Percentiles rank a stretch among this genome's conserved stretches.
These are phyloP conservation scores for Euthynnus affinis DNA, from an alignment of 2,797 vertebrate genomes.

Conservation along the genomic window DNA sequence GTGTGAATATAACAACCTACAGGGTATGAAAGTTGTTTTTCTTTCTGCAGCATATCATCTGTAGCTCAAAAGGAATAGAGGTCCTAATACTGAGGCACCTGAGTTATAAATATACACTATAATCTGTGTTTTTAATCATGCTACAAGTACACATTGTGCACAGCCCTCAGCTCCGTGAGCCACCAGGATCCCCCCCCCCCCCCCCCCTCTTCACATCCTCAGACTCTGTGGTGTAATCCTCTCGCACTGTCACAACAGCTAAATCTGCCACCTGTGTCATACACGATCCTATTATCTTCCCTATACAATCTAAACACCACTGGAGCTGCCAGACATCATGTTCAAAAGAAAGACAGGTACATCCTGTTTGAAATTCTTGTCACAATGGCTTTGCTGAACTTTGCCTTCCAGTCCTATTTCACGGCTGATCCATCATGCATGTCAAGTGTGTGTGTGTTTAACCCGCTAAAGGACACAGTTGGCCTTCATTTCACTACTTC, in stretches of 20 bases:
- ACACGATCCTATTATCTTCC: slow-evolving; percentile 61
- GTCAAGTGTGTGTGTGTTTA: slow-evolving; percentile 74
- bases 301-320: slow-evolving; percentile 52
- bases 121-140: slow-evolving; percentile 58
- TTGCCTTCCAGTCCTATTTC: slow-evolving; percentile 75
- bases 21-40: slow-evolving; percentile 8
- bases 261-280: slow-evolving; percentile 66
- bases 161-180: slow-evolving; percentile 44
- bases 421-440: slow-evolving; percentile 73
- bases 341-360: slow-evolving; percentile 56
- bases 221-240: slow-evolving; percentile 52
- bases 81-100: neutral
- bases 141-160: slow-evolving; percentile 19
- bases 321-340: slow-evolving; percentile 55
- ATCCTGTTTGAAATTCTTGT: slow-evolving; percentile 72
- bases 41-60: neutral
- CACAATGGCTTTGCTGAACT: slow-evolving; percentile 64
- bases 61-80: neutral
- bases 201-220: slow-evolving; percentile 47
- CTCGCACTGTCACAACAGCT: slow-evolving; percentile 59
- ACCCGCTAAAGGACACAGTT: slow-evolving; percentile 71
- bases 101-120: slow-evolving; percentile 33
- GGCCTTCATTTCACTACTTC: slow-evolving; percentile 71
- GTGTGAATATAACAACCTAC: neutral
- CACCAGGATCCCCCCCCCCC: slow-evolving; percentile 36